Evolutionary conservation across 2,113 vertebrate species (phyloP), one percentile per base, ranked within the genome.

Genomic region (Hippotragus niger): DNA sequence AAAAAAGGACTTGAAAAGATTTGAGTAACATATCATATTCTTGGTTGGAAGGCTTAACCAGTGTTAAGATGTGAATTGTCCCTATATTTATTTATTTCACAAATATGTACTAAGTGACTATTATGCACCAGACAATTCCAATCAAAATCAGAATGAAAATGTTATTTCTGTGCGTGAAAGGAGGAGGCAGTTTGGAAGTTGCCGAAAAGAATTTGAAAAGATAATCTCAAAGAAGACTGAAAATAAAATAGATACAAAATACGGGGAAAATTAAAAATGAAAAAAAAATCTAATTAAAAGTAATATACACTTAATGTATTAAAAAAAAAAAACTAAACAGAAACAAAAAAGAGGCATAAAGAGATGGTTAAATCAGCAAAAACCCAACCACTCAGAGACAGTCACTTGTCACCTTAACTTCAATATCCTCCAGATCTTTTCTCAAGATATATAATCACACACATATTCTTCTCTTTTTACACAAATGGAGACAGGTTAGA

Each of bases 11-110:
- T 91, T 58, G 14, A 71, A 95, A 91, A 95, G 53, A 84, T 45
- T 12, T 83, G 31, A 81, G 58, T 76, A 82, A 92, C 2, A 78
- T 45, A 47, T 19, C 33, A 93, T 76, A 53, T 76, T 91, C 58
- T 91, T 53, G 15, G 10, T 14, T 96, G 45, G 29, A 92, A 76
- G 17, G 27, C n/a, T 33, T 94, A 55, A 91, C 16, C 16, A 21
- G 64, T 85, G 94, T 23, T 95, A 96, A 95, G 57, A 96, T 55
- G 25, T 94, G 86, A 96, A 82, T 6, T 90, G 45, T 81, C 80
- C 14, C 90, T 64, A 62, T 60, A 83, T 92, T 96, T 93, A 96
- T 88, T 96, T 97, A 88, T 27, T 88, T 78, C 95, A 93, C 62
- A 96, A 92, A 92, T 78, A 57, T 36, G 74, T 88, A 74, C 52